Percentiles rank a stretch among this genome's conserved stretches.
Conservation (phyloP, 2,797 vertebrate species). For the Zenarchopterus dispar region DNA sequence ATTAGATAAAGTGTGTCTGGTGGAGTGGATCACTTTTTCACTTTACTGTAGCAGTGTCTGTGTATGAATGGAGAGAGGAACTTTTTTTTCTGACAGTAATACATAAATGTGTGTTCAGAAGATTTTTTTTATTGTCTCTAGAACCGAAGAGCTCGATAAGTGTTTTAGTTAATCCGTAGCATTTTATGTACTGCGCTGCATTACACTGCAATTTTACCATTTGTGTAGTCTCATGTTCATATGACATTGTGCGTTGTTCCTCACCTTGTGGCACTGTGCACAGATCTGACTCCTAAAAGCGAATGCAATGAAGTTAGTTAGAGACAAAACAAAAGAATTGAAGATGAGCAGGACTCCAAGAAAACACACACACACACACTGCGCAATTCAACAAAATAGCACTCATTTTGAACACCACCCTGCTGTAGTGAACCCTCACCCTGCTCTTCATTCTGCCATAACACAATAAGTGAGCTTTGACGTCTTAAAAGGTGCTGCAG, state of each 20-base stretch:
- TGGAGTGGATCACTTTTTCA: slow-evolving; percentile 75
- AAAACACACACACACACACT: slow-evolving; percentile 61
- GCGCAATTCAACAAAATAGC: slow-evolving; percentile 56
- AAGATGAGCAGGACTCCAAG: slow-evolving; percentile 21
- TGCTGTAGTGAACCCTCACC: slow-evolving; percentile 48
- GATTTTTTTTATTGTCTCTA: slow-evolving; percentile 41
- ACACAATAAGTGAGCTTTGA: slow-evolving; percentile 74
- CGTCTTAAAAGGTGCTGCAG: slow-evolving; percentile 77
- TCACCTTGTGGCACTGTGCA: slow-evolving; percentile 17
- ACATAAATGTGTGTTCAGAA: slow-evolving; percentile 41
- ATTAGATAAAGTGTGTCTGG: slow-evolving; percentile 81
- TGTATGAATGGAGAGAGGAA: slow-evolving; percentile 53
- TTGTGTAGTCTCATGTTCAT: slow-evolving; percentile 15
- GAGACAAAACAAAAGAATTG: slow-evolving; percentile 56
- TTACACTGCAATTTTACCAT: neutral
- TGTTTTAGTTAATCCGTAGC: slow-evolving; percentile 44
- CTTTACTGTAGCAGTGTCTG: slow-evolving; percentile 61
- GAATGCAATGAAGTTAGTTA: slow-evolving; percentile 25
- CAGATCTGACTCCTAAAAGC: slow-evolving; percentile 18
- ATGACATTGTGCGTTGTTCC: slow-evolving; percentile 9
- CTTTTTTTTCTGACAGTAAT: slow-evolving; percentile 52
- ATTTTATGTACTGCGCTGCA: slow-evolving; percentile 20
- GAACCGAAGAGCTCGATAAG: slow-evolving; percentile 41
- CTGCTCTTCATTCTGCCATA: slow-evolving; percentile 70
- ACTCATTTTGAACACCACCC: slow-evolving; percentile 59